Percentiles rank a stretch among this genome's conserved stretches.
These are phyloP conservation scores for Steinernema hermaphroditum DNA, from an alignment of 2,888 invertebrate genomes.

Conservation along the genomic window DNA sequence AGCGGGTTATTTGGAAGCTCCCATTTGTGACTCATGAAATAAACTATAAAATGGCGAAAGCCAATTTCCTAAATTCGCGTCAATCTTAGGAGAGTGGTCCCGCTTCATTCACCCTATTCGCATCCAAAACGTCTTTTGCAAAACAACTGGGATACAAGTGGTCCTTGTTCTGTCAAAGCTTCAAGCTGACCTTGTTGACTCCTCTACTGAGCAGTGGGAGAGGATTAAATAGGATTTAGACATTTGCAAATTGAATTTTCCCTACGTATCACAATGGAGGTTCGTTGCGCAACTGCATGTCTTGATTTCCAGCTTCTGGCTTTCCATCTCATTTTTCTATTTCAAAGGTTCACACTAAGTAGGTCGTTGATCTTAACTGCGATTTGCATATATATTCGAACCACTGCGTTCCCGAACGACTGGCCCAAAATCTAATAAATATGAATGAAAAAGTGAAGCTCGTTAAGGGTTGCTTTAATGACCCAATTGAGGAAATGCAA, in stretches of 20 bases:
- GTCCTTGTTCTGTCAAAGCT: background rate
- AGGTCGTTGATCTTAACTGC: conserved; percentile 7
- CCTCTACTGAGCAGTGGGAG: background rate
- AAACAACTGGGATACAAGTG: background rate
- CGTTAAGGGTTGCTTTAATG: conserved; percentile 20
- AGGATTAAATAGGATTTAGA: conserved; percentile 11
- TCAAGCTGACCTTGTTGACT: conserved; percentile 14
- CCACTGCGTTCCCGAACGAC: background rate
- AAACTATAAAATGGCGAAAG: conserved; percentile 7
- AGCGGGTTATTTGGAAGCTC: background rate
- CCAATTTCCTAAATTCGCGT: conserved; percentile 17
- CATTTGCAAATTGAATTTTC: conserved; percentile 24
- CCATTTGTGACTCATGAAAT: conserved; percentile 20
- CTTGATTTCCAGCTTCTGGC: background rate
- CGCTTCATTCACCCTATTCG: background rate
- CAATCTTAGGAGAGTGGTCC: conserved; percentile 1
- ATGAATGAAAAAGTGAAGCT: conserved; percentile 10
- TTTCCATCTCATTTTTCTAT: background rate
- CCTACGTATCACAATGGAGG: conserved; percentile 9
- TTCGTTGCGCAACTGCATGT: background rate
- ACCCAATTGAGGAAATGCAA: background rate
- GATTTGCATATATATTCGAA: conserved; percentile 18
- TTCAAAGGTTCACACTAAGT: background rate
- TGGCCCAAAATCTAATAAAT: conserved; percentile 10
- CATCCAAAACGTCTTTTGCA: background rate